A percentile compares a stretch with the other conserved stretches of the same genome.
phyloP scores from a whole-genome alignment of 2,113 vertebrate species.

The Hypocryptadius cinnamomeus region DNA sequence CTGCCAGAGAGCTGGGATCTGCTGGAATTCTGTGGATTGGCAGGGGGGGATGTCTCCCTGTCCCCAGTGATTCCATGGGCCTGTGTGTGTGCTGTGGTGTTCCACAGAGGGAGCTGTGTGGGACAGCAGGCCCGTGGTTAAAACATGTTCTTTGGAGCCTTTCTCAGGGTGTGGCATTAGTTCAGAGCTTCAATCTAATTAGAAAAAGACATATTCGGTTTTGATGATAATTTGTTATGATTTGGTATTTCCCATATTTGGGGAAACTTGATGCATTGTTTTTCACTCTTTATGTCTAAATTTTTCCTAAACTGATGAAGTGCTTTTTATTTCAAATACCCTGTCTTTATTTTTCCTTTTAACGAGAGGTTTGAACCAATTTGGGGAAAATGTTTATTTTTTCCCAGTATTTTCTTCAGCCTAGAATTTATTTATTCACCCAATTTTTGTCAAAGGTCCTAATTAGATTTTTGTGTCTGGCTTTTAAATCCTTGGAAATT shows the following conservation, averaged over 20 bases:
- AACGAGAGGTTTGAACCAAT: background rate
- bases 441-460: background rate
- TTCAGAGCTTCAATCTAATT: background rate
- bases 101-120: background rate
- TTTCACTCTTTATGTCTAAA: background rate
- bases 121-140: background rate
- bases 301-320: background rate
- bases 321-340: background rate
- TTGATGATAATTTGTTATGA: conserved; percentile 8
- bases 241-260: conserved; percentile 22
- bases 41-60: background rate
- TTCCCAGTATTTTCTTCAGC: background rate
- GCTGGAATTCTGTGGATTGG: background rate
- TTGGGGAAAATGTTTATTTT: conserved; percentile 6
- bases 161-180: background rate
- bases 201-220: background rate
- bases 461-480: conserved; percentile 9
- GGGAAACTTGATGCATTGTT: background rate
- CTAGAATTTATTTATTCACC: conserved; percentile 32
- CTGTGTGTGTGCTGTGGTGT: background rate
- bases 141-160: background rate
- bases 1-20: background rate
- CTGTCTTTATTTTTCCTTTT: background rate
- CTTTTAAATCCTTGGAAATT: conserved; percentile 31
- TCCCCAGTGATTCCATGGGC: background rate